Evolutionary conservation across 2,888 invertebrate species (phyloP), one percentile per base, ranked within the genome.

Genomic region (Erpobdella octoculata): DNA sequence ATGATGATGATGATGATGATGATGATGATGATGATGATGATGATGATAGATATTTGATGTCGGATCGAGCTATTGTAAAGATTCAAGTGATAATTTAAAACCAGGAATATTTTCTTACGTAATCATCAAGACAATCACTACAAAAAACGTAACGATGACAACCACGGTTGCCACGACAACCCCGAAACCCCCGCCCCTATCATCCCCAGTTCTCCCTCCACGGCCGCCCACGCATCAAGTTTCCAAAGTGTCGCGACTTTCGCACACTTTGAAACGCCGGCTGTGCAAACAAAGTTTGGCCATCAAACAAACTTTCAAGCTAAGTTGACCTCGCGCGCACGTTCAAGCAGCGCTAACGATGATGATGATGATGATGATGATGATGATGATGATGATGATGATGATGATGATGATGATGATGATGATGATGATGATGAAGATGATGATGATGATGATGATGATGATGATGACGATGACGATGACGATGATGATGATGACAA

Each of bases 381-480:
- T 53, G 53, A 53, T 53, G 53, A 53, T 53, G 53, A n/a, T 53
- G 53, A 53, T 53, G 53, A 53, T 53, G 53, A 53, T 53, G 53
- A 18, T 53, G 53, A 18, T 53, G 53, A 53, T n/a, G 53, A n/a
- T 53, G 53, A 53, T n/a, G 53, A 53, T n/a, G 53, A 53, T n/a
- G 53, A 53, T 53, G 53, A 18, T 53, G 46, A 46, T 46, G 2
- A 41, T 41, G 41, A 41, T 41, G 18, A 5, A 48, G n/a, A 48
- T 48, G n/a, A 9, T 48, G 18, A 48, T 48, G n/a, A 48, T 9
- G 9, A 6, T 25, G 28, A 18, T 53, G 9, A 53, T 9, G 21
- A n/a, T 8, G 1, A 53, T 15, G 5, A 53, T 28, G 9, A 6
- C 48, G 28, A 18, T 53, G 9, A 53, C 21, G 21, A n/a, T 8